Evolutionary conservation across 2,888 invertebrate genomes (phyloP), one percentile per base, ranked within the genome.

Genomic region (Nomada ruficornis): DNA sequence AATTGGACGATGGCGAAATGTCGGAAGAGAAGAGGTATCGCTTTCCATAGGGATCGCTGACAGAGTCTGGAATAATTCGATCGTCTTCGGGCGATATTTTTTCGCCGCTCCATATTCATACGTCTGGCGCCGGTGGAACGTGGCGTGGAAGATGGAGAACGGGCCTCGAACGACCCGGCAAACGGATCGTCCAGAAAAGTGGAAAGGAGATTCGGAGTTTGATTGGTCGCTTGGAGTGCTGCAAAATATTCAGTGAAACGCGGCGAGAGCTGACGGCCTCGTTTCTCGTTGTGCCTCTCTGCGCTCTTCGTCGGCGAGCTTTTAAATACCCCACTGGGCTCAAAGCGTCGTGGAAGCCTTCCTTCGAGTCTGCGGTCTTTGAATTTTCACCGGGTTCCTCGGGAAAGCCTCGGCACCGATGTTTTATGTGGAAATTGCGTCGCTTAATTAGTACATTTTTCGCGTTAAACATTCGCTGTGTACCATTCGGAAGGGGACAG

Each of bases 251-350:
- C 20, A 20, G 15, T 1, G 20, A 42, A 47, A 29, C 15, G 47
- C 15, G 29, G 20, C 47, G 29, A 42, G 18, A 42, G 55, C 55
- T 5, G n/a, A 36, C 15, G 57, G 57, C 47, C 50, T 52, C 36
- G 70, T 50, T 71, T 62, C 20, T 47, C 47, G 20, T 11, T 23
- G 20, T 18, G 3, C 15, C 11, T 60, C 15, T 15, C 15, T n/a
- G 59, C 1, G n/a, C 18, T 59, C 20, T 50, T 23, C 52, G 47
- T 23, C 23, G 20, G 29, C 70, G 36, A 71, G 70, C 50, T 71
- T 71, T 71, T 71, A 71, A 71, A 71, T 71, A 71, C 70, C 50
- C 47, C 18, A 42, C 4, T 36, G 60, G 36, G 50, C 36, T 71
- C 29, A 62, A 62, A 52, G 50, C 70, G 47, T 23, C 70, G 60